Evolutionary conservation across 2,113 vertebrate species (phyloP).

Genomic region (Xiphias gladius): DNA sequence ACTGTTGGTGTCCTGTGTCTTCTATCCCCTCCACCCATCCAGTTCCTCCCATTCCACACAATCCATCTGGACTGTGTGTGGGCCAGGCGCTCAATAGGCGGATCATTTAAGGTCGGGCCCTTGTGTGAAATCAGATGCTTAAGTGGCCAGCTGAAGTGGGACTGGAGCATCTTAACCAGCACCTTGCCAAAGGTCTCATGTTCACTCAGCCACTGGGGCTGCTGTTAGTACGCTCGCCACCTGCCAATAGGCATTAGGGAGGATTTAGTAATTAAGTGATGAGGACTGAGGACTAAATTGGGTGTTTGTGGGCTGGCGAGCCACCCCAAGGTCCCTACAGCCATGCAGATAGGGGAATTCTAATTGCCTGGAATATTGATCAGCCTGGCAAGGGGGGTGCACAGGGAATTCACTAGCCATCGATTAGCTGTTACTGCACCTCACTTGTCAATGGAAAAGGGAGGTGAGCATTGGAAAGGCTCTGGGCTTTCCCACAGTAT

Average conservation of each 20-base stretch:
- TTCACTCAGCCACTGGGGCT: conserved; percentile 78
- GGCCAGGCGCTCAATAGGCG: conserved; percentile 64
- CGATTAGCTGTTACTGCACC: conserved; percentile 88
- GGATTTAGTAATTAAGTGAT: conserved; percentile 91
- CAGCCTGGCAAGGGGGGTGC: conserved; percentile 77
- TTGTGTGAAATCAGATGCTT: conserved; percentile 83
- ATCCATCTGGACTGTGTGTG: conserved; percentile 37
- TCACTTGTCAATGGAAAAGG: conserved; percentile 80
- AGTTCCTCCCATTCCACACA: neutral
- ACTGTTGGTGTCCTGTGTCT: conserved; percentile 7
- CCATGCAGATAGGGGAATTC: conserved; percentile 89
- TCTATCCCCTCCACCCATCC: neutral
- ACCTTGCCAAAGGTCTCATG: conserved; percentile 85
- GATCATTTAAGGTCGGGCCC: conserved; percentile 76
- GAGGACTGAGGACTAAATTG: conserved; percentile 89
- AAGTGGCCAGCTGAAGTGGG: conserved; percentile 75
- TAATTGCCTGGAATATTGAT: conserved; percentile 91
- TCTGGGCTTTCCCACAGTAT: conserved; percentile 72
- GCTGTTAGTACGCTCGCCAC: conserved; percentile 73
- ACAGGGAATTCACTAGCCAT: conserved; percentile 83
- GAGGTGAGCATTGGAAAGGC: conserved; percentile 75
- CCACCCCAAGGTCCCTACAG: conserved; percentile 84
- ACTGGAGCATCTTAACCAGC: conserved; percentile 79
- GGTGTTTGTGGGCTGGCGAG: conserved; percentile 86
- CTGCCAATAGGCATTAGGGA: conserved; percentile 89